Evolutionary conservation across 2,797 vertebrate species (phyloP).

Genomic region (Apodemus agrarius): DNA sequence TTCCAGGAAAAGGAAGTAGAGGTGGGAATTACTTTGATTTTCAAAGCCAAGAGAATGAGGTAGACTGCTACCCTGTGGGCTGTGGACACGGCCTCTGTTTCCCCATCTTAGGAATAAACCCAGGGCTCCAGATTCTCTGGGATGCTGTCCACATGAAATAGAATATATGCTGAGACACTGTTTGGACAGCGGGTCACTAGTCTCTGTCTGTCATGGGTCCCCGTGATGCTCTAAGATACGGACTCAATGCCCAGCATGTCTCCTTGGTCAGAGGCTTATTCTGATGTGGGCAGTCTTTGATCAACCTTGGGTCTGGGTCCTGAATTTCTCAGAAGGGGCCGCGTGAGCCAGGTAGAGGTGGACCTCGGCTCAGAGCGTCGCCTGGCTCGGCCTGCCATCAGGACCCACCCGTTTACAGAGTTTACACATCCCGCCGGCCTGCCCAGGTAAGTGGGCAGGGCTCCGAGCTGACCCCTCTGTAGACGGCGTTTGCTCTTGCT

Average conservation of each 20-base stretch:
- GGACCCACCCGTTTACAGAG: fast-evolving
- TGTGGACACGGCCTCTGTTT: neutral
- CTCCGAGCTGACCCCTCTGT: neutral
- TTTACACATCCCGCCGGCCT: fast-evolving
- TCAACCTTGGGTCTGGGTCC: neutral
- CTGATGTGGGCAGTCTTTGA: neutral
- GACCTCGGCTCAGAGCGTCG: neutral
- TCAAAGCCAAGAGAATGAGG: neutral
- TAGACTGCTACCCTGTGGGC: fast-evolving
- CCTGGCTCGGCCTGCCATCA: neutral
- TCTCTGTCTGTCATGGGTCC: fast-evolving
- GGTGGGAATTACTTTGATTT: neutral
- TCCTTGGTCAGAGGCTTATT: neutral
- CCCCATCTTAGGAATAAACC: neutral
- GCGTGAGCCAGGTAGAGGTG: neutral
- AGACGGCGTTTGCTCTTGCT: neutral
- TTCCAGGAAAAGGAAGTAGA: neutral
- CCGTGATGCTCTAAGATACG: fast-evolving
- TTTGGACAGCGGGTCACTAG: fast-evolving
- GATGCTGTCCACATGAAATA: neutral
- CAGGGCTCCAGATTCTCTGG: neutral
- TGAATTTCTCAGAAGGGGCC: neutral
- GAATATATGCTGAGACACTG: fast-evolving
- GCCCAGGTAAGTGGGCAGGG: neutral
- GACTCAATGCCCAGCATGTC: neutral